Percentiles rank a stretch among this genome's conserved stretches.
Conservation (phyloP, 2,888 invertebrate genomes). For the Diogma glabrata region DNA sequence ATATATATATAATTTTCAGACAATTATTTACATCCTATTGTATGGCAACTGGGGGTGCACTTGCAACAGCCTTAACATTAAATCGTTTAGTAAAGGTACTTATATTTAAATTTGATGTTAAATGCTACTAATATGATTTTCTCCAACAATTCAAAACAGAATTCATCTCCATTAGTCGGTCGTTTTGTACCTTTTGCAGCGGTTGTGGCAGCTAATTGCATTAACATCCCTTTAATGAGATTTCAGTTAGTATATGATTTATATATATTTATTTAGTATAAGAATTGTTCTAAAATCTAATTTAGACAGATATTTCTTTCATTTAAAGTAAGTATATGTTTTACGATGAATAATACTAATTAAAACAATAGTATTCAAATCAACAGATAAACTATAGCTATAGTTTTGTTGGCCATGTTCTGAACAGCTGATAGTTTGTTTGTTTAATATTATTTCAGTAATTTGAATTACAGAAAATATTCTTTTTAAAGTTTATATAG, state of each 20-base stretch:
- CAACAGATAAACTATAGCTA: too few species aligned
- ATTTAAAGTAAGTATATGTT: too few species aligned
- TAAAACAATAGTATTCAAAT: too few species aligned
- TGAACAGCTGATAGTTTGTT: too few species aligned
- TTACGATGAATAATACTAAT: too few species aligned
- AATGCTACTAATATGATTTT: too few species aligned
- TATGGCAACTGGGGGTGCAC: constrained; percentile 83
- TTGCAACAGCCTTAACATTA: constrained; percentile 77
- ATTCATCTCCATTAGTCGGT: constrained; percentile 44
- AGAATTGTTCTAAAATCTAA: too few species aligned
- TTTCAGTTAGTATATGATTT: constrained; percentile 62
- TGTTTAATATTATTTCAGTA: too few species aligned
- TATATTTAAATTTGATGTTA: too few species aligned
- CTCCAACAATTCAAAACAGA: constrained; percentile 23
- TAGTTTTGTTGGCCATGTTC: too few species aligned
- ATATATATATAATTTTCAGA: constrained; percentile 35
- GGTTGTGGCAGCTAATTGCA: constrained; percentile 93
- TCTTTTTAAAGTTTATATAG: background rate
- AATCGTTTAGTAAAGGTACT: constrained; percentile 68
- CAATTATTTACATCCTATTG: constrained; percentile 77
- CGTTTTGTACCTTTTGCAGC: constrained; percentile 92
- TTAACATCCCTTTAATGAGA: constrained; percentile 98
- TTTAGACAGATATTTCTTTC: too few species aligned
- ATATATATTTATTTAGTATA: too few species aligned
- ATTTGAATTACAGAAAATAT: constrained; percentile 4